Conservation (phyloP, 1,140 invertebrate genomes). For the Trichonephila clavata region DNA sequence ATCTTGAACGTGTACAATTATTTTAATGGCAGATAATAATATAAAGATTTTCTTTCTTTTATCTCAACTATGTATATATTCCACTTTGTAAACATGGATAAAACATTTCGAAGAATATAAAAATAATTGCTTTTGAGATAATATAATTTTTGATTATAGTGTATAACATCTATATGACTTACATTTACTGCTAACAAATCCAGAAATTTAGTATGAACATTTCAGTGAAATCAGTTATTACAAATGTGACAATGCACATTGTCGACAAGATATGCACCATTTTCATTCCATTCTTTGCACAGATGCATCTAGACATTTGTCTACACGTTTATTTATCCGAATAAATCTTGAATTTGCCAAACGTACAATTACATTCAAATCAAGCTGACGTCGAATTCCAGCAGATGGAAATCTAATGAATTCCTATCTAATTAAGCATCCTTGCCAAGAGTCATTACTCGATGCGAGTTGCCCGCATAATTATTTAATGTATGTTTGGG, state of each 20-base stretch:
- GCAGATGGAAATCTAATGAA: constrained; percentile 38
- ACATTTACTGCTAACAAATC: too few relatives aligned
- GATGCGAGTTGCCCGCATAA: constrained; percentile 23
- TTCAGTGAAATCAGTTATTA: too few relatives aligned
- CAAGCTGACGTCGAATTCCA: constrained; percentile 24
- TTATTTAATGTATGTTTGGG: constrained; percentile 41
- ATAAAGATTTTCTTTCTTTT: too few relatives aligned
- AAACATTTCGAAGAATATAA: too few relatives aligned
- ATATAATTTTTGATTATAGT: too few relatives aligned
- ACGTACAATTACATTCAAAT: constrained; percentile 34
- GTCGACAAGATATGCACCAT: neutral
- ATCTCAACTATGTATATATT: too few relatives aligned
- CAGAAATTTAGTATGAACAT: too few relatives aligned
- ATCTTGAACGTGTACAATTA: too few relatives aligned
- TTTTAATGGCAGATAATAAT: too few relatives aligned
- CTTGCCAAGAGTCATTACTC: constrained; percentile 7
- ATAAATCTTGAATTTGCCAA: constrained; percentile 17
- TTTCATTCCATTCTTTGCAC: neutral
- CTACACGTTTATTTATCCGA: neutral
- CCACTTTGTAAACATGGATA: too few relatives aligned
- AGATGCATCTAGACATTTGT: constrained; percentile 10
- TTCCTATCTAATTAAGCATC: constrained; percentile 35
- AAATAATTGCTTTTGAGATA: too few relatives aligned
- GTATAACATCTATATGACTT: too few relatives aligned
- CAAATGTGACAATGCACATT: neutral